Evolutionary conservation across 2,113 vertebrate species (phyloP).

Genomic region (Ictidomys tridecemlineatus): DNA sequence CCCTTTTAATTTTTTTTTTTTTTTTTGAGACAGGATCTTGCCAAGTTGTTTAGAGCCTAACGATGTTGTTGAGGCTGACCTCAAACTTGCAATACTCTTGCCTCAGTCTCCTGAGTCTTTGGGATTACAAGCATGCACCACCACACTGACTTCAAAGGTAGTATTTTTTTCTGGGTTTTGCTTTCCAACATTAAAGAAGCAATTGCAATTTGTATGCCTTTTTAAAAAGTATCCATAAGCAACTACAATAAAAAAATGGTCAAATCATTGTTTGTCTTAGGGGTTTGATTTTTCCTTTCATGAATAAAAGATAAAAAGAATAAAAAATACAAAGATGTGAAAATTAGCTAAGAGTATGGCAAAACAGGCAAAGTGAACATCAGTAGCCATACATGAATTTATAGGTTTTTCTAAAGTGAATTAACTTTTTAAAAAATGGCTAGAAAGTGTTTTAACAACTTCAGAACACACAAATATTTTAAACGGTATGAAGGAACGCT

Average conservation of each 20-base stretch:
- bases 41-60: no score
- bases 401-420: not conserved
- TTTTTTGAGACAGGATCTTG: no score
- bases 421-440: not conserved
- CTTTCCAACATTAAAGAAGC: not conserved
- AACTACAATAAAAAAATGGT: not conserved
- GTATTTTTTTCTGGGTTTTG: not conserved
- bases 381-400: not conserved
- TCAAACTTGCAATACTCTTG: no score
- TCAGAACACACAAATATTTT: not conserved
- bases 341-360: not conserved
- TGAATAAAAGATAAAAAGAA: not conserved
- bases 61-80: no score
- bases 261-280: not conserved
- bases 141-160: no score
- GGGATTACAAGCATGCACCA: no score
- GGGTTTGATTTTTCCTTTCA: slow-evolving; percentile 10
- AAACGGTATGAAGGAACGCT: not conserved
- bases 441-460: not conserved
- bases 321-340: not conserved
- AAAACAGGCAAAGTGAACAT: not conserved
- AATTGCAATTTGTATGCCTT: not conserved
- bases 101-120: no score
- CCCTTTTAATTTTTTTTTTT: no score
- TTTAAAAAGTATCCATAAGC: not conserved